phyloP scores from a whole-genome alignment of 2,113 vertebrate genomes.

The Paraplagusia blochii region DNA sequence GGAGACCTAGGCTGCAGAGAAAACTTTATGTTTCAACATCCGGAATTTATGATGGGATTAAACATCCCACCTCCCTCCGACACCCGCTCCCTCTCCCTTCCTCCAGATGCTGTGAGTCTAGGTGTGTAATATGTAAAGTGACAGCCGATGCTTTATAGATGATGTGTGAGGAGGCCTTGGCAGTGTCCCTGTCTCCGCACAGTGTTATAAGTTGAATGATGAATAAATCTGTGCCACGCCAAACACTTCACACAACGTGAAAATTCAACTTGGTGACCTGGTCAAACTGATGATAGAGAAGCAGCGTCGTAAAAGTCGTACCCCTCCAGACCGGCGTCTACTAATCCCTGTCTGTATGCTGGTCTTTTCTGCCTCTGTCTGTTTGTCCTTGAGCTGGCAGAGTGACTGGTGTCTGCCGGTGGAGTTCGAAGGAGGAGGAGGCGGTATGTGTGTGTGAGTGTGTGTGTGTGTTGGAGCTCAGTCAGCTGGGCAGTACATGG shows the following conservation, averaged over 20 bases:
- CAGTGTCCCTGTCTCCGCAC: conserved; percentile 40
- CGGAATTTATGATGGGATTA: conserved; percentile 4
- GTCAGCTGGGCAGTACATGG: conserved; percentile 58
- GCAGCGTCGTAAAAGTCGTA: conserved; percentile 66
- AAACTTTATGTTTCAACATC: conserved; percentile 5
- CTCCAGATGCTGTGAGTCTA: conserved; percentile 13
- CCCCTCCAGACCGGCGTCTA: conserved; percentile 54
- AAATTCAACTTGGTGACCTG: conserved; percentile 3
- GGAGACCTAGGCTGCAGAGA: too few relatives aligned
- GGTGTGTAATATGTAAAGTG: conserved; percentile 41
- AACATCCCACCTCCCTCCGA: neutral
- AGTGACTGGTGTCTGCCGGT: conserved; percentile 28
- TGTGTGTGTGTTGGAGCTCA: conserved; percentile 55
- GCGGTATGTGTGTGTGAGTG: conserved; percentile 15
- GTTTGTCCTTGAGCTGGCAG: conserved; percentile 71
- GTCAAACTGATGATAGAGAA: conserved; percentile 62
- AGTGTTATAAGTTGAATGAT: conserved; percentile 63
- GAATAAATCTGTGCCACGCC: conserved; percentile 63
- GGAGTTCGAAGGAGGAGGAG: neutral
- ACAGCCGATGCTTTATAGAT: conserved; percentile 60
- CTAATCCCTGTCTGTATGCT: conserved; percentile 22
- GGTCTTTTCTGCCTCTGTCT: conserved; percentile 23
- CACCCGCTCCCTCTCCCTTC: neutral
- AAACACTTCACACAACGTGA: conserved; percentile 35
- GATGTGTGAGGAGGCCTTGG: conserved; percentile 56